These are phyloP conservation scores for Scaptomyza pallida DNA, from an alignment of 1,140 invertebrate species.

Conservation along the genomic window DNA sequence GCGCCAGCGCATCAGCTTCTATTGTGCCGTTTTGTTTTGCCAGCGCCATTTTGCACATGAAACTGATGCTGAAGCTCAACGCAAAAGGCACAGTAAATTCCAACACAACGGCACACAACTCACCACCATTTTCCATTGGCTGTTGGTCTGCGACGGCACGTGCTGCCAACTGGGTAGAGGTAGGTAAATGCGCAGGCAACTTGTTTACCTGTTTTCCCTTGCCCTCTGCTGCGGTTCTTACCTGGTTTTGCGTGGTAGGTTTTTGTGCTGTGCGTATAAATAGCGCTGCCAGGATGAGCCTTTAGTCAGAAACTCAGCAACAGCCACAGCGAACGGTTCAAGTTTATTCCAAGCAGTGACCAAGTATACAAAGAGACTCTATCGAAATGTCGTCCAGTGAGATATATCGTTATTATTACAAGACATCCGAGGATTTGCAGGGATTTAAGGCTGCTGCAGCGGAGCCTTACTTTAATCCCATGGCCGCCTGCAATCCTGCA, in stretches of 20 bases:
- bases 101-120: constrained; percentile 25
- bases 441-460: constrained; percentile 62
- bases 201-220: constrained; percentile 60
- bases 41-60: constrained; percentile 61
- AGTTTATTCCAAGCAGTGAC: not conserved
- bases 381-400: constrained; percentile 76
- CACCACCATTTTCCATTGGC: constrained; percentile 64
- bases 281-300: constrained; percentile 55
- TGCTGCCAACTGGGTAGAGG: constrained; percentile 44
- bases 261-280: constrained; percentile 57
- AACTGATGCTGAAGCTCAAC: constrained; percentile 32
- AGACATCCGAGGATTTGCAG: constrained; percentile 81
- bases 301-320: constrained; percentile 64
- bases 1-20: constrained; percentile 33
- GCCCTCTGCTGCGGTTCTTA: constrained; percentile 34
- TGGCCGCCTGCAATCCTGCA: constrained; percentile 77
- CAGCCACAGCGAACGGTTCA: constrained; percentile 55
- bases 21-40: constrained; percentile 15
- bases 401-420: constrained; percentile 82
- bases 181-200: constrained; percentile 42
- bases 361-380: not conserved
- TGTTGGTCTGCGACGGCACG: constrained; percentile 52
- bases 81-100: not conserved
- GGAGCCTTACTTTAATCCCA: constrained; percentile 78
- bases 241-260: constrained; percentile 60